Conservation (phyloP, 2,888 invertebrate species). For the Aphidius colemani region DNA sequence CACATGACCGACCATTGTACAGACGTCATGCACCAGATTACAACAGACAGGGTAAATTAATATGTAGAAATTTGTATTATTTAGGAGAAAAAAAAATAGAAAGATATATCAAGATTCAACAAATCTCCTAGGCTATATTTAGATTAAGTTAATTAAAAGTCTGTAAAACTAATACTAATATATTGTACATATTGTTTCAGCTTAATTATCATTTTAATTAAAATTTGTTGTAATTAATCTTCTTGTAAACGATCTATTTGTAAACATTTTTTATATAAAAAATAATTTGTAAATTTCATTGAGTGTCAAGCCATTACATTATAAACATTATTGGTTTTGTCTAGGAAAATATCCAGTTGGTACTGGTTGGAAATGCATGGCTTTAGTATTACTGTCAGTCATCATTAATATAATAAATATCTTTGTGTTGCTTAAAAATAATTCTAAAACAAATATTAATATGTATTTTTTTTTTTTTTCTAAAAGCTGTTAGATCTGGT, state of each 20-base stretch:
- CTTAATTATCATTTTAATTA: conserved; percentile 1
- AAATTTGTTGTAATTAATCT: background rate
- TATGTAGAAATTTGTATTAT: conserved; percentile 10
- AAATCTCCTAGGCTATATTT: no score
- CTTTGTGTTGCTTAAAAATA: no score
- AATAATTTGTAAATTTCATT: no score
- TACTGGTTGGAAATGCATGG: conserved; percentile 31
- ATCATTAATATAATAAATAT: background rate
- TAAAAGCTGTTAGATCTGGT: conserved; percentile 92
- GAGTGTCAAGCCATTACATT: no score
- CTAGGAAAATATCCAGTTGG: conserved; percentile 5
- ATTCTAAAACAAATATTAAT: background rate
- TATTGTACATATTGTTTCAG: conserved; percentile 5
- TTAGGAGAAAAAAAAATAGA: conserved; percentile 22
- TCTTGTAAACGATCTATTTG: conserved; percentile 29
- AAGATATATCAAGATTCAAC: no score
- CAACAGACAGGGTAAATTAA: conserved; percentile 64
- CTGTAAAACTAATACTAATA: no score
- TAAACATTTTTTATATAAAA: no score
- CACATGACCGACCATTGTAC: conserved; percentile 62
- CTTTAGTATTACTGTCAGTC: conserved; percentile 21
- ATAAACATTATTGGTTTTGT: conserved; percentile 5
- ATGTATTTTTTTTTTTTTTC: conserved; percentile 29
- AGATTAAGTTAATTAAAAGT: no score
- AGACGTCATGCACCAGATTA: conserved; percentile 62